Evolutionary conservation across 2,113 vertebrate genomes (phyloP), one percentile per base, ranked within the genome.

Genomic region (Takifugu flavidus): DNA sequence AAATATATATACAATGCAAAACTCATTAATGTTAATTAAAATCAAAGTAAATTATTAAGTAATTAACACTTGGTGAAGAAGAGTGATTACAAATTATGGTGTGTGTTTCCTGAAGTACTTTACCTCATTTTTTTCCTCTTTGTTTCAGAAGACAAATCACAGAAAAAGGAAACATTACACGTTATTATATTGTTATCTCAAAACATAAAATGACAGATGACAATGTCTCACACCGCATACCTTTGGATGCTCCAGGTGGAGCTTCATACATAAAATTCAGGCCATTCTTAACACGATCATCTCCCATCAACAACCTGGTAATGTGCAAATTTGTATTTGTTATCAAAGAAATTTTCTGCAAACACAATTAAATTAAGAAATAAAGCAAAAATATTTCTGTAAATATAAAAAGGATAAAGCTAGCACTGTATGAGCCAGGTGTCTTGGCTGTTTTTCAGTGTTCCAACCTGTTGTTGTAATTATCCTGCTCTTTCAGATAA

Each of bases 181-280:
- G 0, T 53, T 60, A 31, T 11, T 13, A 59, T 53, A 0, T 28
- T 25, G 1, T 7, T 25, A 26, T 50, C 25, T 10, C n/a, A 11
- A 47, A 13, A 43, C 6, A 43, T 3, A 47, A 47, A 47, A 47
- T 13, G 2, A 47, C n/a, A n/a, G 45, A 20, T 54, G 4, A 69
- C 4, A 65, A 3, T 51, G 2, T 12, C 4, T 43, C 1, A 50
- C 14, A 2, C 56, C 0, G 34, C 26, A 69, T 94, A 99, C 96
- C 96, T 93, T 98, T 98, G 64, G 95, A 95, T 80, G 93, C 95
- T 86, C 96, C 97, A 50, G 96, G 95, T 82, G 97, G 97, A 73
- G 96, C 96, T 72, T 99, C 97, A 46, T 99, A 99, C 96, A 99
- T 99, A 75, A 99, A 98, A 85, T 98, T 98, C 59, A 99, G 94